These are phyloP conservation scores for Caenorhabditis afra DNA, from an alignment of 2,888 invertebrate species.

Conservation along the genomic window DNA sequence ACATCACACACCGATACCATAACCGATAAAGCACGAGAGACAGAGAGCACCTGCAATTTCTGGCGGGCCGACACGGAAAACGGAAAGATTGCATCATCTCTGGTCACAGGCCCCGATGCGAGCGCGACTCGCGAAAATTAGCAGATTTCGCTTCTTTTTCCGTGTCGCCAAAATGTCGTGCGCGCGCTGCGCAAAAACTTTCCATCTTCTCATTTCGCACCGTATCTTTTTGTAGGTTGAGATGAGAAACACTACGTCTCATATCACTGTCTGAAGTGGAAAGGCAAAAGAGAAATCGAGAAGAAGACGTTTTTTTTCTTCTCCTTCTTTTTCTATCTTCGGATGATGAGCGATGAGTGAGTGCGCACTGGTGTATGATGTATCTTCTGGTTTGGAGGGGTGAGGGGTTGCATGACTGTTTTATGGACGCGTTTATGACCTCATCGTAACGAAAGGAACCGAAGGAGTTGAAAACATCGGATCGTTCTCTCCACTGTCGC, in stretches of 20 bases:
- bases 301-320: no score
- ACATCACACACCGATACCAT: slow-evolving; percentile 32
- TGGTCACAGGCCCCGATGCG: slow-evolving; percentile 23
- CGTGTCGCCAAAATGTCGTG: background rate
- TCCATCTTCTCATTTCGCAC: background rate
- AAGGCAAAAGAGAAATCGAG: no score
- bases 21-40: background rate
- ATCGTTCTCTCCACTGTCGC: no score
- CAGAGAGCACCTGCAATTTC: background rate
- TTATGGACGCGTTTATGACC: slow-evolving; percentile 2
- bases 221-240: no score
- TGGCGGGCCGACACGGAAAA: background rate
- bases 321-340: no score
- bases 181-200: background rate
- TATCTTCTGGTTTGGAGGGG: background rate
- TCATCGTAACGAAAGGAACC: background rate
- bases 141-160: slow-evolving; percentile 9
- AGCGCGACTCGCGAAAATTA: background rate
- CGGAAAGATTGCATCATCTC: slow-evolving; percentile 42
- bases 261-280: background rate
- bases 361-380: background rate
- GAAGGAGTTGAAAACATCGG: background rate
- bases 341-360: background rate
- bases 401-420: background rate
- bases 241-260: no score